Conservation (phyloP, 1,140 invertebrate genomes). For the Aleiodes sp. region DNA sequence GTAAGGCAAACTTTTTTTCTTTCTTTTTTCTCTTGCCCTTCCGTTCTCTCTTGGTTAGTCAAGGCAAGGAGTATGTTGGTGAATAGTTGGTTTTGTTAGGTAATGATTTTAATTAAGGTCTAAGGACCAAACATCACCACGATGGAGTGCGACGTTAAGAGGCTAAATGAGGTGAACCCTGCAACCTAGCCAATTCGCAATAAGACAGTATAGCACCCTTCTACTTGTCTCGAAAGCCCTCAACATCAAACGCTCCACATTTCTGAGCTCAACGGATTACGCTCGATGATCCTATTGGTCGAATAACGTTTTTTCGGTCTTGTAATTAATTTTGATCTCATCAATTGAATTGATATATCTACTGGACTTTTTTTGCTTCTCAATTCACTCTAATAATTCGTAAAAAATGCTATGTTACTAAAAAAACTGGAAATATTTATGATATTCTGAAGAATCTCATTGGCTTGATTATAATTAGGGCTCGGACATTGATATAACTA, state of each 20-base stretch:
- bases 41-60: neutral
- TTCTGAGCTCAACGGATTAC: neutral
- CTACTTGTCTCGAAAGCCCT: neutral
- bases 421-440: no score
- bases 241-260: slow-evolving; percentile 32
- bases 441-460: no score
- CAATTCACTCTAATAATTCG: no score
- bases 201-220: slow-evolving; percentile 35
- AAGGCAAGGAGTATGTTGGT: slow-evolving; percentile 16
- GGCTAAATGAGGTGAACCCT: slow-evolving; percentile 7
- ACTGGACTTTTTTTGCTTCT: no score
- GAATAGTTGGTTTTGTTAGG: slow-evolving; percentile 31
- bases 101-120: slow-evolving; percentile 45
- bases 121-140: slow-evolving; percentile 33
- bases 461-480: no score
- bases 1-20: slow-evolving; percentile 34
- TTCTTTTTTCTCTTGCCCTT: neutral
- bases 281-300: neutral
- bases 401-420: no score
- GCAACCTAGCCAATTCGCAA: slow-evolving; percentile 30
- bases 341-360: no score
- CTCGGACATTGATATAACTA: no score
- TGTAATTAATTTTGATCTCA: no score
- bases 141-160: slow-evolving; percentile 17
- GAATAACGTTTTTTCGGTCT: no score